Evolutionary conservation across 2,797 vertebrate genomes (phyloP).

Genomic region (Phylloscopus collybita): DNA sequence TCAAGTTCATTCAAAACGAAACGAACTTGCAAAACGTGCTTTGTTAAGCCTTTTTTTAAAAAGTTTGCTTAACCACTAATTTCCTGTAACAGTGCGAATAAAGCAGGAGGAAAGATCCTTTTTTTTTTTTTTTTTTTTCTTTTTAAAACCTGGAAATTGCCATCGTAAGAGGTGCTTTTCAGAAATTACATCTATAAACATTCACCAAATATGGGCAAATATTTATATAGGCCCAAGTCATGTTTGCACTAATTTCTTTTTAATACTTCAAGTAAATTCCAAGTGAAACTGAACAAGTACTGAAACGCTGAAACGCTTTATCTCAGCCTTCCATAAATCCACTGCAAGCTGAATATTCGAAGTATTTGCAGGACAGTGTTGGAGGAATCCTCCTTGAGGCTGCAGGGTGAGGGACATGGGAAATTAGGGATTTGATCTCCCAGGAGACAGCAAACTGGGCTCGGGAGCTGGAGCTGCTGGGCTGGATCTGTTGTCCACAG

Average conservation of each 20-base stretch:
- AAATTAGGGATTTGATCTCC: neutral
- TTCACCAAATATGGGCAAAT: slow-evolving; percentile 42
- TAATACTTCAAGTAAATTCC: slow-evolving; percentile 49
- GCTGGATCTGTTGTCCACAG: neutral
- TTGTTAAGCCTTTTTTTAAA: neutral
- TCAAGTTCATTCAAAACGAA: slow-evolving; percentile 9
- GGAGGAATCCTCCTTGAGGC: neutral
- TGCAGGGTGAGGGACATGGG: neutral
- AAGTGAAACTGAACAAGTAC: neutral
- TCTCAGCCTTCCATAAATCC: neutral
- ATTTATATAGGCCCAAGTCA: neutral
- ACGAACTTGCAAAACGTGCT: neutral
- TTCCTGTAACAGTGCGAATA: neutral
- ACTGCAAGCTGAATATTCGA: neutral
- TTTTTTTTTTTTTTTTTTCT: neutral
- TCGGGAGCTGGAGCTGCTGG: neutral
- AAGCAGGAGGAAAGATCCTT: neutral
- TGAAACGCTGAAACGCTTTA: slow-evolving; percentile 10
- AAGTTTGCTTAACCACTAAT: neutral
- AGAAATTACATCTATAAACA: slow-evolving; percentile 1
- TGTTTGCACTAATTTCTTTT: neutral
- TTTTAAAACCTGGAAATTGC: slow-evolving; percentile 4
- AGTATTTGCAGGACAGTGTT: neutral
- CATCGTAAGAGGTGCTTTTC: neutral
- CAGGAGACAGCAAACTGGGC: neutral